phyloP scores from a whole-genome alignment of 1,140 invertebrate species.

The Magallana ariakensis region DNA sequence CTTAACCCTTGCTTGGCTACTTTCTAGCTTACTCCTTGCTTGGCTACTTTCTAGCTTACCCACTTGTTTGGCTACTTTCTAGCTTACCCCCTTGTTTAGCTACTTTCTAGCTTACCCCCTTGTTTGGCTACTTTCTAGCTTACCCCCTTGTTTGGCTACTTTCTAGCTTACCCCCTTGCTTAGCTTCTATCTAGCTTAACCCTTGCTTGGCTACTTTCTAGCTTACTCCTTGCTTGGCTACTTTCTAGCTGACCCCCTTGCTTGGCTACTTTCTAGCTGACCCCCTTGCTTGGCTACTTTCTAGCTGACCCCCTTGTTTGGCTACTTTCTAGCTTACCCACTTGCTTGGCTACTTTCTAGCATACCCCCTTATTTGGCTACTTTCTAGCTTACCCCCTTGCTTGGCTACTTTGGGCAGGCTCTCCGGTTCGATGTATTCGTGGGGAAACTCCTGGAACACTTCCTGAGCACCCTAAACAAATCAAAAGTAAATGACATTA shows the following conservation, averaged over 20 bases:
- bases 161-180: slow-evolving; percentile 91
- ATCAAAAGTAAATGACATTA: neutral
- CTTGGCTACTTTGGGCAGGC: slow-evolving; percentile 95
- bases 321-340: too few species aligned
- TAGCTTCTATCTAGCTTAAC: slow-evolving; percentile 88
- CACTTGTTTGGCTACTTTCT: slow-evolving; percentile 98
- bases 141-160: too few species aligned
- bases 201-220: slow-evolving; percentile 87
- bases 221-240: too few species aligned
- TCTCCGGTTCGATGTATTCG: slow-evolving; percentile 97
- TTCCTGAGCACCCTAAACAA: slow-evolving; percentile 92
- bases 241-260: too few species aligned
- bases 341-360: too few species aligned
- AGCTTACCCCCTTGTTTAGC: too few species aligned
- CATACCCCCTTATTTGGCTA: too few species aligned
- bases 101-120: slow-evolving; percentile 86
- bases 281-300: too few species aligned
- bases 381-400: slow-evolving; percentile 89
- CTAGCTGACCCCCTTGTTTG: too few species aligned
- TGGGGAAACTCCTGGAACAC: slow-evolving; percentile 98
- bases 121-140: slow-evolving; percentile 98
- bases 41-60: slow-evolving; percentile 83
- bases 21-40: too few species aligned
- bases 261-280: too few species aligned
- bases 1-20: slow-evolving; percentile 96